Conservation (phyloP, 2,797 vertebrate genomes). For the Pseudomugil gertrudae region DNA sequence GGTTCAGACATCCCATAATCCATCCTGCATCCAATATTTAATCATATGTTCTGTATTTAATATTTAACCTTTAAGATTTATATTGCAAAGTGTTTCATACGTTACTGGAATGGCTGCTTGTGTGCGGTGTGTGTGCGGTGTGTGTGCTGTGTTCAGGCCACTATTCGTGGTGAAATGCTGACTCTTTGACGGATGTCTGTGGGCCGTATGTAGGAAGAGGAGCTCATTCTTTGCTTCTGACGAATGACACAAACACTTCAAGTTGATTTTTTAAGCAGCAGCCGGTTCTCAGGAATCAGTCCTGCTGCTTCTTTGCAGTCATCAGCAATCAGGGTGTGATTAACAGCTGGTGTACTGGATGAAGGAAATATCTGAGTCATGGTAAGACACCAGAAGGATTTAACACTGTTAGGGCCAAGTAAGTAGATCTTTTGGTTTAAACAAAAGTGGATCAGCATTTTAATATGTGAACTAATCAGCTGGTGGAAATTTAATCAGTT, state of each 20-base stretch:
- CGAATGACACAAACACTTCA: constrained; percentile 18
- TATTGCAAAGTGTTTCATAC: neutral
- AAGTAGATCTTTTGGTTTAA: neutral
- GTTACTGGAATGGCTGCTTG: neutral
- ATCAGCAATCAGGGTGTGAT: constrained; percentile 33
- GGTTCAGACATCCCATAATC: neutral
- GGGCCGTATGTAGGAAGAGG: neutral
- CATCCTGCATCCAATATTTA: constrained; percentile 33
- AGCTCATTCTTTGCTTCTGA: neutral
- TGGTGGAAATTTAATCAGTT: too few species aligned
- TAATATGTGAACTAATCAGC: neutral
- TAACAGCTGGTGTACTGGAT: constrained; percentile 13
- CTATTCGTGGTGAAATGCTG: constrained; percentile 2
- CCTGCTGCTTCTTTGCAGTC: constrained; percentile 14
- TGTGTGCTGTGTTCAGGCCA: neutral
- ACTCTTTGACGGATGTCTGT: constrained; percentile 2
- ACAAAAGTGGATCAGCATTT: neutral
- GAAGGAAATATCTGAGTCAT: constrained; percentile 30
- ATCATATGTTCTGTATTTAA: constrained; percentile 30
- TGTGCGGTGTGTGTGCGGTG: too few species aligned
- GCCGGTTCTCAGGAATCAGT: constrained; percentile 15
- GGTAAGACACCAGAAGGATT: neutral
- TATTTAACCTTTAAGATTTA: constrained; percentile 36
- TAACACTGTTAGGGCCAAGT: neutral
- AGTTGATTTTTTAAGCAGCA: constrained; percentile 11